Base-by-base conservation (phyloP, 2,113 vertebrate species). In the Balaenoptera acutorostrata region DNA sequence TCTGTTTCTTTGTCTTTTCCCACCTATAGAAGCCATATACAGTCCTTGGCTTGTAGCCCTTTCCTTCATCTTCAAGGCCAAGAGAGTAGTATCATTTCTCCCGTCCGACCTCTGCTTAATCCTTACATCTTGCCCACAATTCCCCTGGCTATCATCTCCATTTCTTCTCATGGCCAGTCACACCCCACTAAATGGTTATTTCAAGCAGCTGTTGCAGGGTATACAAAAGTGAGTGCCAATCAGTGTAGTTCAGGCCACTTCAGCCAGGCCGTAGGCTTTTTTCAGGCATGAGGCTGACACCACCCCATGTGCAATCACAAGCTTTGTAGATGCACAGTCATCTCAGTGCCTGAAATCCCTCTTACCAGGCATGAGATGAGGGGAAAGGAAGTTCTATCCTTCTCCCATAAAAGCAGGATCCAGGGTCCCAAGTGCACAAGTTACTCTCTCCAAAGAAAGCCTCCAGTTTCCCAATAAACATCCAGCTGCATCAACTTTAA, bases 371-470 rank as follows among this genome's bases (percentile, higher is more conserved):
- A 80, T 7, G 81, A 25, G 17, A 8, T 20, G 15, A 46, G n/a
- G 41, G 21, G 17, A 18, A 14, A n/a, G 3, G 15, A 59, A 90
- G 59, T 5, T 11, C 14, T 0, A 27, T 5, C 59, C 49, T 87
- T 33, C 39, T 44, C 21, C 39, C 29, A 52, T 4, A 66, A 9
- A 88, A 3, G 1, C 36, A 18, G 23, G 20, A 44, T 8, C 12
- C 39, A 15, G 5, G 23, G 17, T 68, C 5, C 46, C 0, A 1
- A 20, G 12, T 29, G 8, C 41, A 59, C 10, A 61, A 3, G 4
- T 44, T 49, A 74, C 46, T 69, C 11, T 85, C 78, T 93, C 59
- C 59, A 81, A 88, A 90, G 10, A 44, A 87, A 81, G 33, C 55
- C 20, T 90, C 31, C 25, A 49, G 29, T 83, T 94, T 97, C 49